A percentile compares a stretch with the other conserved stretches of the same genome.
Conservation (phyloP, 2,888 invertebrate genomes). For the Dasypogon diadema region DNA sequence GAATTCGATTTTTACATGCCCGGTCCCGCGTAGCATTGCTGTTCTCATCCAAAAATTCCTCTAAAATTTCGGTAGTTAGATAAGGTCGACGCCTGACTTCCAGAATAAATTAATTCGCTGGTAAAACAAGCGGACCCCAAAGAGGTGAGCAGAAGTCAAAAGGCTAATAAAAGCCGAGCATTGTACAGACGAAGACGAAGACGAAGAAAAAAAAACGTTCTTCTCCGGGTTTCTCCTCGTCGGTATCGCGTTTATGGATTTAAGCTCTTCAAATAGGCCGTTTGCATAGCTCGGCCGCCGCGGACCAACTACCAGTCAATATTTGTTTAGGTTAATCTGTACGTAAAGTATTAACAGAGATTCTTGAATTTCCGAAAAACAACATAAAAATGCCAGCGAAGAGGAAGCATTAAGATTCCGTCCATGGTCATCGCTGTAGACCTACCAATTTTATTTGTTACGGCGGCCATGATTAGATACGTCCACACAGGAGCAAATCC, state of each 20-base stretch:
- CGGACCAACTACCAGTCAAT: conserved; percentile 53
- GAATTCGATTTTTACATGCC: conserved; percentile 3
- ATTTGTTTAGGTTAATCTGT: conserved; percentile 57
- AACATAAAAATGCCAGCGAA: conserved; percentile 10
- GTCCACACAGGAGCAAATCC: neutral
- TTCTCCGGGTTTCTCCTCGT: conserved; percentile 23
- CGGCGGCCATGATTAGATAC: neutral
- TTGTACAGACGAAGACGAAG: too few species aligned
- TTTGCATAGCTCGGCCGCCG: conserved; percentile 54
- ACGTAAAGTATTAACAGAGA: conserved; percentile 54
- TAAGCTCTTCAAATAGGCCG: conserved; percentile 55
- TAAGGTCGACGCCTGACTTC: conserved; percentile 52
- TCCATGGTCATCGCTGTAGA: neutral
- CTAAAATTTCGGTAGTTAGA: conserved; percentile 53
- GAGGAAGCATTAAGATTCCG: conserved; percentile 38
- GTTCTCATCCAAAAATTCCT: conserved; percentile 26
- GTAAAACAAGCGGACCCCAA: conserved; percentile 33
- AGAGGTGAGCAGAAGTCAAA: conserved; percentile 27
- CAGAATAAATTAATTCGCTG: conserved; percentile 54
- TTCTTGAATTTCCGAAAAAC: conserved; percentile 49
- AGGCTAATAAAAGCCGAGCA: conserved; percentile 38
- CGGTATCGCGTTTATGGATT: conserved; percentile 54
- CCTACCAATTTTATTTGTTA: conserved; percentile 7
- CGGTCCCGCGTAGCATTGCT: neutral
- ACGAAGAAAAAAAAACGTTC: conserved; percentile 14